Evolutionary conservation across 2,888 invertebrate species (phyloP).

Genomic region (Sthenelais limicola): DNA sequence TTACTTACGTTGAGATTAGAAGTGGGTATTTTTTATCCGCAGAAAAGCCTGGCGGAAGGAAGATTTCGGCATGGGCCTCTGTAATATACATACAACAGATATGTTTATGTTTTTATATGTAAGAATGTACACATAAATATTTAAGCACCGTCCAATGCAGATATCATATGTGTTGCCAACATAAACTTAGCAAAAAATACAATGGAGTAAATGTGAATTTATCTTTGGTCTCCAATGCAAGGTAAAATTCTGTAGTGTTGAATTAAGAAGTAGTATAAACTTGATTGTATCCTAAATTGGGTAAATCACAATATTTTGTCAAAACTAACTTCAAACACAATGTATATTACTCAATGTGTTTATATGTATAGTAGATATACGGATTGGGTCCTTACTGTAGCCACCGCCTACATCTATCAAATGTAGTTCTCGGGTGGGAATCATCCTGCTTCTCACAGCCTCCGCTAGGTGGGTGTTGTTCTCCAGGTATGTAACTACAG

Average conservation of each 20-base stretch:
- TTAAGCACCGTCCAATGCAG: no score
- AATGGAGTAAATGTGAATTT: no score
- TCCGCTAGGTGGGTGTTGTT: not conserved
- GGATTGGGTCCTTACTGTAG: constrained; percentile 14
- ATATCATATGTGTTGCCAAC: no score
- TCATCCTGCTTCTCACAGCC: not conserved
- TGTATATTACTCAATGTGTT: no score
- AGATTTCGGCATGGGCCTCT: constrained; percentile 43
- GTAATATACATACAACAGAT: not conserved
- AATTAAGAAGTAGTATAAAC: no score
- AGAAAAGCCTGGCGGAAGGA: constrained; percentile 42
- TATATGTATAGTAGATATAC: no score
- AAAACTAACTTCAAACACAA: no score
- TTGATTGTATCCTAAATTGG: no score
- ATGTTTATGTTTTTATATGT: not conserved
- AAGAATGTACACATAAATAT: not conserved
- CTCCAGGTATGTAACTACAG: not conserved
- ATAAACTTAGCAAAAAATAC: no score
- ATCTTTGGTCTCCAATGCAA: no score
- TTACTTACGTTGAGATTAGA: constrained; percentile 47
- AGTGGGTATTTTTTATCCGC: constrained; percentile 43
- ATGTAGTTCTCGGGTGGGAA: not conserved
- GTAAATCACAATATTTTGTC: no score
- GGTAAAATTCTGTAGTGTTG: no score
- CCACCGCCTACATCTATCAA: constrained; percentile 3